Conservation (phyloP, 2,888 invertebrate genomes). For the Lacanobia oleracea region DNA sequence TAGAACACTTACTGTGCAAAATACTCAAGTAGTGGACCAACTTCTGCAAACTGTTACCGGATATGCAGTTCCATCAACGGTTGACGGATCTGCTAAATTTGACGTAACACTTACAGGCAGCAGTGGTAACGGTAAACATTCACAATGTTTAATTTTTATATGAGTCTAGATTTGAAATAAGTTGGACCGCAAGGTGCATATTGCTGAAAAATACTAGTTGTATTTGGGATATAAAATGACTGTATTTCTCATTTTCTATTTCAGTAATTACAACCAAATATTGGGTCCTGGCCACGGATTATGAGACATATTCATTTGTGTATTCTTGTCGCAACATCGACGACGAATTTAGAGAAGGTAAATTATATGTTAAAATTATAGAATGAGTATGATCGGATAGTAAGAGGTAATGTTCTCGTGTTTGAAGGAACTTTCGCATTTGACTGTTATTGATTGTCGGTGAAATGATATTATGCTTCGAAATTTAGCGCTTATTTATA, state of each 20-base stretch:
- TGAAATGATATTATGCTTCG: too few species aligned
- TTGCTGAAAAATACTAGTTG: too few species aligned
- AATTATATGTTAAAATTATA: not conserved
- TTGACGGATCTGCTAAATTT: constrained; percentile 78
- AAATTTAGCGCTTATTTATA: too few species aligned
- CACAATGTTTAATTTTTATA: not conserved
- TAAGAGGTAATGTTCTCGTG: too few species aligned
- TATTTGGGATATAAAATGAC: too few species aligned
- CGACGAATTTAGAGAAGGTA: constrained; percentile 75
- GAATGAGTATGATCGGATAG: too few species aligned
- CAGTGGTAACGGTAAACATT: constrained; percentile 70
- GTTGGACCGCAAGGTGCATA: not conserved
- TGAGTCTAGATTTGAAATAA: not conserved
- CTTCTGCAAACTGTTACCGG: constrained; percentile 76
- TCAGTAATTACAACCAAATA: constrained; percentile 75
- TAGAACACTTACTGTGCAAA: constrained; percentile 74
- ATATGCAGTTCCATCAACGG: constrained; percentile 71
- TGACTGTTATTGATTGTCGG: too few species aligned
- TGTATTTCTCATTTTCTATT: constrained; percentile 57
- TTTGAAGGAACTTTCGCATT: too few species aligned
- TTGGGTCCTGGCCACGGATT: constrained; percentile 90
- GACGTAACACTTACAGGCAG: constrained; percentile 77
- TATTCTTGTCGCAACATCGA: constrained; percentile 91
- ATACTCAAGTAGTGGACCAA: constrained; percentile 80
- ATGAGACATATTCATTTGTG: constrained; percentile 91